phyloP scores from a whole-genome alignment of 1,140 invertebrate species.

The Aphidius ervi region DNA sequence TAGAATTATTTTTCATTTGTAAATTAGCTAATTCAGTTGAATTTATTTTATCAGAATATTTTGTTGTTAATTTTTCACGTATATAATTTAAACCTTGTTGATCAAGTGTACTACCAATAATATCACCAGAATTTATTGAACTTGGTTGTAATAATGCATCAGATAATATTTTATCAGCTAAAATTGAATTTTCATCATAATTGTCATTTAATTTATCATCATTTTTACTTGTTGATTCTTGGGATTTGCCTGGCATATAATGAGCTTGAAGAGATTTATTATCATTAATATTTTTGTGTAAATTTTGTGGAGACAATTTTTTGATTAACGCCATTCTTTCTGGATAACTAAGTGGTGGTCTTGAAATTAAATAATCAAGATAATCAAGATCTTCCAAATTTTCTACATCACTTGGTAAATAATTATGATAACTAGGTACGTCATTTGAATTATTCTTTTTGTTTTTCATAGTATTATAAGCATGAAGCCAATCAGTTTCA shows the following conservation, averaged over 20 bases:
- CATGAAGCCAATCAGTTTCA: too few species aligned
- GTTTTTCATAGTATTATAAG: too few species aligned
- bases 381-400: too few species aligned
- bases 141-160: slow-evolving; percentile 40
- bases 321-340: too few species aligned
- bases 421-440: too few species aligned
- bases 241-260: slow-evolving; percentile 13
- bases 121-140: slow-evolving; percentile 34
- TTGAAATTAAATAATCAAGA: too few species aligned
- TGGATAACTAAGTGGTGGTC: too few species aligned
- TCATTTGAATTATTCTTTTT: too few species aligned
- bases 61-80: slow-evolving; percentile 40
- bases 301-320: not conserved
- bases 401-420: too few species aligned
- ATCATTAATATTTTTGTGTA: slow-evolving; percentile 16
- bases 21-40: slow-evolving; percentile 4
- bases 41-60: slow-evolving; percentile 35
- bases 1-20: not conserved
- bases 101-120: slow-evolving; percentile 45
- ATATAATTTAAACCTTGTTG: slow-evolving; percentile 37
- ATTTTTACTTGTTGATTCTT: not conserved
- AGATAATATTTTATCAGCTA: slow-evolving; percentile 37
- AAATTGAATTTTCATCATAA: slow-evolving; percentile 23
- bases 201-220: slow-evolving; percentile 3
- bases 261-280: slow-evolving; percentile 3